Conservation (phyloP, 2,113 vertebrate genomes). For the Elephantulus edwardii region DNA sequence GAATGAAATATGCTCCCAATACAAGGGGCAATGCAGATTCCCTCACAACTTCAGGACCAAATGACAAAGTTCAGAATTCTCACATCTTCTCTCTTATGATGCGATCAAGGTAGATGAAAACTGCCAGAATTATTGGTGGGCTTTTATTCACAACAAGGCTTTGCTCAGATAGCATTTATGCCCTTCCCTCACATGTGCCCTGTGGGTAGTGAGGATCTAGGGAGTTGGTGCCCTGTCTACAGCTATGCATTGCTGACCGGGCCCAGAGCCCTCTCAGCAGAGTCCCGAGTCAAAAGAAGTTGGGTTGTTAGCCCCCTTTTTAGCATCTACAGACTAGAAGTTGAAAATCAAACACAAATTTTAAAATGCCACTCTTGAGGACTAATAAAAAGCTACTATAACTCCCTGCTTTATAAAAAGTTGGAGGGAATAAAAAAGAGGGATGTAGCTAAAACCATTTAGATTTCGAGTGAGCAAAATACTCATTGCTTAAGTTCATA, state of each 20-base stretch:
- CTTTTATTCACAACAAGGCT: slow-evolving; percentile 27
- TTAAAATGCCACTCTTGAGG: neutral
- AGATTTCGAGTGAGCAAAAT: neutral
- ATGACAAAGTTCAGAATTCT: slow-evolving; percentile 63
- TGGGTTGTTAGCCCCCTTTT: slow-evolving; percentile 21
- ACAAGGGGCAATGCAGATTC: slow-evolving; percentile 45
- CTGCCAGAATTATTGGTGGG: slow-evolving; percentile 23
- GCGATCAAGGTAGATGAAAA: slow-evolving; percentile 31
- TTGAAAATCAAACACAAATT: neutral
- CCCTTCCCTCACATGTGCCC: slow-evolving; percentile 8
- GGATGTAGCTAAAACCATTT: neutral
- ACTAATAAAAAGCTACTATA: neutral
- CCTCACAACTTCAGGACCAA: slow-evolving; percentile 48
- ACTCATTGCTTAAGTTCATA: neutral
- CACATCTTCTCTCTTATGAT: slow-evolving; percentile 37
- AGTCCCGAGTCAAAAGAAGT: neutral
- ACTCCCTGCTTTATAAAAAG: neutral
- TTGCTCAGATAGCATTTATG: slow-evolving; percentile 6
- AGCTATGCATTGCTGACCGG: slow-evolving; percentile 47
- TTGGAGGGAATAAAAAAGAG: neutral
- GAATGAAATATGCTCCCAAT: neutral
- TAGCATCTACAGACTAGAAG: slow-evolving; percentile 1
- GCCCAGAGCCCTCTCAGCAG: slow-evolving; percentile 13
- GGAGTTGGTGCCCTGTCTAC: slow-evolving; percentile 22
- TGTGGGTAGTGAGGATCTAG: slow-evolving; percentile 65